Evolutionary conservation across 2,797 vertebrate species (phyloP), one percentile per base, ranked within the genome.

Genomic region (Diplodus puntazzo): DNA sequence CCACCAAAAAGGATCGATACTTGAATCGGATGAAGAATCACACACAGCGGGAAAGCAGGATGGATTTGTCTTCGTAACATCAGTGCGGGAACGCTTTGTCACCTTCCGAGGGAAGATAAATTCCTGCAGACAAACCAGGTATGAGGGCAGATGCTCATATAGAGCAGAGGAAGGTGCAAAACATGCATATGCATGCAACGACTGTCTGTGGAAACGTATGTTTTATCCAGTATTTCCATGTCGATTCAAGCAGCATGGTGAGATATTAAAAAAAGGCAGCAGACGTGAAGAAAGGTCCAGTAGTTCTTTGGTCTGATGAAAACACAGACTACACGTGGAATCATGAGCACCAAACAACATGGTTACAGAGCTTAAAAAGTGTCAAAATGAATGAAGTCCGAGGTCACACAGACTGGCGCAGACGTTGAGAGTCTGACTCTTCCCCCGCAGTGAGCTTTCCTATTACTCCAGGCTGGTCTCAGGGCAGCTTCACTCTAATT

Each of bases 401-500:
- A 81, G 83, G 83, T 87, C 70, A 62, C 62, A 20, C 27, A 59
- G 69, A 73, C 75, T 58, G 18, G 50, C 79, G 73, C 87, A 90
- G 88, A 86, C 66, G 80, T 60, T 54, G 54, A 71, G 79, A 73
- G 85, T 78, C 77, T 18, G 82, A 84, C 81, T 86, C 73, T 27
- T 80, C 82, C 85, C 39, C 81, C 20, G 77, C 61, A 58, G 82
- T 20, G 63, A 85, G 75, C 61, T 70, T 79, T 85, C 84, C 77
- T 75, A 87, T 92, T 83, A 90, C 85, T 77, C 48, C 74, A 45
- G 70, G 63, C 70, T 73, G 77, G 81, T 91, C 89, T 89, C 92
- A 61, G 84, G 88, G 86, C 90, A 91, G 88, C 90, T 89, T 89
- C 88, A 83, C 88, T 92, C 91, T 94, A 95, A 95, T 95, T 94